Conservation (phyloP, 2,888 invertebrate genomes). For the Sarcophaga rosellei region DNA sequence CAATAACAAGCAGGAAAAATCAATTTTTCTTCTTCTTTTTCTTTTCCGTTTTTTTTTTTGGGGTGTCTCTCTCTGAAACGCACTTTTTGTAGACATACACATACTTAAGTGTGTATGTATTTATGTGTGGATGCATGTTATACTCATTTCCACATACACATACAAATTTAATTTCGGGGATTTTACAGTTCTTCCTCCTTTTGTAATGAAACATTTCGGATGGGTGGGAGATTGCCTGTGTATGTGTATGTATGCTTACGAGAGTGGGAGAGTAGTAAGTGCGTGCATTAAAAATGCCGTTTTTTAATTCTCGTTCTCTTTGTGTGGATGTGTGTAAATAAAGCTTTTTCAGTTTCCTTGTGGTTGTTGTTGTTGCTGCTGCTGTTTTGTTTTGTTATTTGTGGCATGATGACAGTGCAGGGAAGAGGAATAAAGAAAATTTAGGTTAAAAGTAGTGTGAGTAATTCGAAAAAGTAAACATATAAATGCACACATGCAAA, state of each 20-base stretch:
- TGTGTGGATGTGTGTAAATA: slow-evolving; percentile 22
- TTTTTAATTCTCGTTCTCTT: neutral
- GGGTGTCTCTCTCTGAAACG: slow-evolving; percentile 25
- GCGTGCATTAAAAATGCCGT: slow-evolving; percentile 60
- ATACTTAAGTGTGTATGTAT: neutral
- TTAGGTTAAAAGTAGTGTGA: slow-evolving; percentile 66
- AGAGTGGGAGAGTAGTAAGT: slow-evolving; percentile 46
- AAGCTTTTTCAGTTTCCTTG: slow-evolving; percentile 44
- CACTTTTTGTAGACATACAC: slow-evolving; percentile 43
- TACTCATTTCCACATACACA: neutral
- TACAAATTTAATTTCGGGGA: slow-evolving; percentile 2
- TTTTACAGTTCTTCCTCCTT: slow-evolving; percentile 25
- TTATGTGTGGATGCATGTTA: no score
- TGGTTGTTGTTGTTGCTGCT: slow-evolving; percentile 16
- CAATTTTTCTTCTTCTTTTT: slow-evolving; percentile 53
- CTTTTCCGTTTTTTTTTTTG: neutral
- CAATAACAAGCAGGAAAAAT: slow-evolving; percentile 30
- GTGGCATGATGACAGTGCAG: slow-evolving; percentile 32
- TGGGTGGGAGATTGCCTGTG: neutral
- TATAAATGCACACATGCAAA: slow-evolving; percentile 4
- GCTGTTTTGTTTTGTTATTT: neutral
- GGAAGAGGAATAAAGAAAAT: slow-evolving; percentile 58
- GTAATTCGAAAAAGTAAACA: slow-evolving; percentile 17
- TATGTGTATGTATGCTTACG: slow-evolving; percentile 1
- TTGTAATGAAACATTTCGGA: neutral